These are phyloP conservation scores for Natator depressus DNA, from an alignment of 2,113 vertebrate genomes.

Conservation along the genomic window DNA sequence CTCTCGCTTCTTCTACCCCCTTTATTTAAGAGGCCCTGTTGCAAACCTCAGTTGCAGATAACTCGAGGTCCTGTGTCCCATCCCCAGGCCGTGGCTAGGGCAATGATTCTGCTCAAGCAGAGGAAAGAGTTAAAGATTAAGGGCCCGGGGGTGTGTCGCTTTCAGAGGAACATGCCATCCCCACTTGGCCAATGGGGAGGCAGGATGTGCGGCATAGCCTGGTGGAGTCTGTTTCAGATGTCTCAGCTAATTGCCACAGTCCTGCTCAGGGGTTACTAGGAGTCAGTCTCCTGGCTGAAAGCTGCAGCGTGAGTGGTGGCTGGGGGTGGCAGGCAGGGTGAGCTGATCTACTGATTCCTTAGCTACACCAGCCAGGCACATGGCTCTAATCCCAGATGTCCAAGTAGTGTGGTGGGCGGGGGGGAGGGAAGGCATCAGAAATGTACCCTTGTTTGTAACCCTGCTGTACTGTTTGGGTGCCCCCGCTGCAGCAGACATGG, in stretches of 20 bases:
- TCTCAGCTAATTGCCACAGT: neutral
- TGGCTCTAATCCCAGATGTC: neutral
- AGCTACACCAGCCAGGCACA: rapidly evolving
- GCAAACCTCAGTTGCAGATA: neutral
- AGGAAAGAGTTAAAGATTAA: rapidly evolving
- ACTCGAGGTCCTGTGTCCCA: neutral
- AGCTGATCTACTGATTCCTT: neutral
- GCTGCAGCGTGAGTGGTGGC: rapidly evolving
- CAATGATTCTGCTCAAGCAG: neutral
- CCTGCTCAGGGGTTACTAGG: slow-evolving; percentile 56
- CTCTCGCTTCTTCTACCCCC: neutral
- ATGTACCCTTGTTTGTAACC: neutral
- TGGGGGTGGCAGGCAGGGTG: neutral
- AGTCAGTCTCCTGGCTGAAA: slow-evolving; percentile 55
- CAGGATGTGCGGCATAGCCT: neutral
- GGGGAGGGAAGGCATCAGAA: neutral
- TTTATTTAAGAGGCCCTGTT: neutral
- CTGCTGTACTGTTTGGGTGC: neutral
- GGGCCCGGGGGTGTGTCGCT: neutral
- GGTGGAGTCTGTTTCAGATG: neutral
- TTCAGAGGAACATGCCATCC: slow-evolving; percentile 77
- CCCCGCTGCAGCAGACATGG: neutral
- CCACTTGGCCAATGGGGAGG: slow-evolving; percentile 71
- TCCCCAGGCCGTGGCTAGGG: neutral
- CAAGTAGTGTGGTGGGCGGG: too few species aligned